Conservation (phyloP, 2,888 invertebrate species). For the Diarsia brunnea region DNA sequence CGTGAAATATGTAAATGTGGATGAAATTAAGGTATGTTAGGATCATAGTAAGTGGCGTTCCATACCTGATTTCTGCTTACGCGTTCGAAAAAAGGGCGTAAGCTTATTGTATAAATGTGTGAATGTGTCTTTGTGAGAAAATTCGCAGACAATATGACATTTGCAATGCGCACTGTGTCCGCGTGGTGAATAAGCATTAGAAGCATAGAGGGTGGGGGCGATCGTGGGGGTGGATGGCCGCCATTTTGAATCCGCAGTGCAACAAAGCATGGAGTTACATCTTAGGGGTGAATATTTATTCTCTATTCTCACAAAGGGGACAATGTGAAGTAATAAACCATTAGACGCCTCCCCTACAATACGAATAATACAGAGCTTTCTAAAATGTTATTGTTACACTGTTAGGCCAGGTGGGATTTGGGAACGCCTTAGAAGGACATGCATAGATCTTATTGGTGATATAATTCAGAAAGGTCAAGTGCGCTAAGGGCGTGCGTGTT, state of each 20-base stretch:
- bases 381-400: background rate
- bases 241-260: conserved; percentile 5
- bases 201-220: no score
- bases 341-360: conserved; percentile 1
- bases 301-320: background rate
- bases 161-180: no score
- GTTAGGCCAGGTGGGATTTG: background rate
- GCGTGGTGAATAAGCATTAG: background rate
- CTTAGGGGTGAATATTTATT: conserved; percentile 3
- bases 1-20: no score
- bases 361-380: background rate
- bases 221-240: no score
- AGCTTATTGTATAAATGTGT: no score
- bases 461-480: background rate
- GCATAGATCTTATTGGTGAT: background rate
- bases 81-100: no score
- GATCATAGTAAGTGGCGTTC: no score
- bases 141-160: no score
- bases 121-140: no score
- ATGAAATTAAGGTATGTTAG: no score
- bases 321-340: conserved; percentile 7
- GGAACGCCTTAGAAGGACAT: background rate
- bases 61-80: no score
- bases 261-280: background rate
- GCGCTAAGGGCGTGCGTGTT: background rate